Base-by-base conservation (phyloP, 2,113 vertebrate genomes). In the Propithecus coquereli region DNA sequence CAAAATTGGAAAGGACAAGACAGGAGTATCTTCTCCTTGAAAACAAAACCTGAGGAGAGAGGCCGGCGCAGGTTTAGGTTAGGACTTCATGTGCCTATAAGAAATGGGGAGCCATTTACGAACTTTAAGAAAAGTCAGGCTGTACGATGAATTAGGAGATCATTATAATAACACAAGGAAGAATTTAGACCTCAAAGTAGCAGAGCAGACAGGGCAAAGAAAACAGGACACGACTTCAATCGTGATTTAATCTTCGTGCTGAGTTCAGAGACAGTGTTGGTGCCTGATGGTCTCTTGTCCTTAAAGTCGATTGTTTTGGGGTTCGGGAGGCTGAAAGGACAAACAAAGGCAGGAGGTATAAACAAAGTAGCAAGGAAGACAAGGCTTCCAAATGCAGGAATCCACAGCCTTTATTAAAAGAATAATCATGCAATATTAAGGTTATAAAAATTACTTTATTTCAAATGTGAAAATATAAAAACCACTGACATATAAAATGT, bases 371-470 rank as follows among this genome's bases (percentile, higher is more conserved):
- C 54, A 70, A 79, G 52, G 45, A 66, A 87, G 88, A 66, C 8
- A 47, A 70, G 66, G 9, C 66, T 81, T 85, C 59, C 43, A 37
- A 50, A 52, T 90, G 8, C 40, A 82, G 74, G 14, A 25, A 20
- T 76, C 77, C 77, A 47, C 16, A 74, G n/a, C 32, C n/a, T 87
- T 88, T 47, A 17, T 91, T 9, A 52, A 95, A 84, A 94, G 63
- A 47, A 13, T 89, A 9, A 79, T 12, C 50, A 30, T 54, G n/a
- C 63, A 54, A 81, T 63, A 68, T 23, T 25, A 84, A 93, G 43
- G 5, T 65, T 87, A 23, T 96, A 95, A 97, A 98, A 98, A 98
- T 96, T 0, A 6, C 6, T 98, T 98, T 98, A 98, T 98, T 98
- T 91, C 95, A 96, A 98, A 92, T 97, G 34, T 97, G 97, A 54